Evolutionary conservation across 2,797 vertebrate species (phyloP).

Genomic region (Myotis planiceps): DNA sequence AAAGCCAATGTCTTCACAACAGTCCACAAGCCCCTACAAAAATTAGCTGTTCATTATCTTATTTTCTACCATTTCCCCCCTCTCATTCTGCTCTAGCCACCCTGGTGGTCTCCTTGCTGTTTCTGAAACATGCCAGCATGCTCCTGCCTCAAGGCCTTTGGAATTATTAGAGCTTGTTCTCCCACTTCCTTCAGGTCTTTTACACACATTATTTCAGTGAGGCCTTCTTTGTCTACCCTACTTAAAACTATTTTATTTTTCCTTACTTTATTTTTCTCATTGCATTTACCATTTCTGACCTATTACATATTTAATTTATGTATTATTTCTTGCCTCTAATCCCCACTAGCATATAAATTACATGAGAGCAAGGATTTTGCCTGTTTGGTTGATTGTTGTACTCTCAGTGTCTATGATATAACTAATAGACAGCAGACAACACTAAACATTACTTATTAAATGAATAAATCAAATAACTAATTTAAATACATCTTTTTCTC

Average conservation of each 20-base stretch:
- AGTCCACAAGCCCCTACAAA: not conserved
- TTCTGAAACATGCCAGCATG: not conserved
- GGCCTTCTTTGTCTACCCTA: not conserved
- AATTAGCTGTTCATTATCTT: not conserved
- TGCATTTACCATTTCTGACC: not conserved
- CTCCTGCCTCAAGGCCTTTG: not conserved
- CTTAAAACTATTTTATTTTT: not conserved
- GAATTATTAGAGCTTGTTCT: not conserved
- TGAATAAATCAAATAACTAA: not conserved
- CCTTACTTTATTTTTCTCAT: conserved; percentile 26
- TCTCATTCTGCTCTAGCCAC: not conserved
- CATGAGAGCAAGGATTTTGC: not conserved
- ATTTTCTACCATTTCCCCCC: not conserved
- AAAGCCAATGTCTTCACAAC: conserved; percentile 6
- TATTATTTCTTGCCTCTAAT: not conserved
- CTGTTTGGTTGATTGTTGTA: not conserved
- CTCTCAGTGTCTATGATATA: not conserved
- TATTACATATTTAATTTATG: not conserved
- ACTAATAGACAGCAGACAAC: not conserved
- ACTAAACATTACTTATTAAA: conserved; percentile 22
- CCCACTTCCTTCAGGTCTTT: not conserved
- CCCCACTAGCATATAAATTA: not conserved
- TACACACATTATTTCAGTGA: not conserved
- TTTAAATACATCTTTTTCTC: not conserved
- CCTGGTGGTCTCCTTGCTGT: not conserved